These are phyloP conservation scores for Hydropsyche betteni DNA, from an alignment of 2,888 invertebrate genomes.

Conservation along the genomic window DNA sequence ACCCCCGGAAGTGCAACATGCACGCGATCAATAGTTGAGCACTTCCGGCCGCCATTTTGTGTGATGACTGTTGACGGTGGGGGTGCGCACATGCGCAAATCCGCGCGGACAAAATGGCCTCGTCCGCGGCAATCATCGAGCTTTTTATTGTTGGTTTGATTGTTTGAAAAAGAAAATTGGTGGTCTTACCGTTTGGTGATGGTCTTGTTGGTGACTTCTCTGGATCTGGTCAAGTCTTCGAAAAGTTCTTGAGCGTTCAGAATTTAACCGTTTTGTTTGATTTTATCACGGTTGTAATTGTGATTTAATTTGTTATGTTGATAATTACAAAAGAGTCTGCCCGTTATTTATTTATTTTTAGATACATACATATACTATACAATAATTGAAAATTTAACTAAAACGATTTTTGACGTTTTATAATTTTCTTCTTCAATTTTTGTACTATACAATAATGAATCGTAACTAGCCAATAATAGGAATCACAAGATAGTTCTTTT, in stretches of 20 bases:
- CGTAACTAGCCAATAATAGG: slow-evolving; percentile 39
- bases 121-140: neutral
- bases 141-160: neutral
- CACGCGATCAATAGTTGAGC: slow-evolving; percentile 64
- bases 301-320: slow-evolving; percentile 2
- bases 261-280: slow-evolving; percentile 38
- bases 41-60: slow-evolving; percentile 60
- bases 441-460: slow-evolving; percentile 41
- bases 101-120: slow-evolving; percentile 26
- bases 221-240: neutral
- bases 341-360: slow-evolving; percentile 32
- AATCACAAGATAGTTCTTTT: slow-evolving; percentile 28
- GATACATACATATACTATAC: slow-evolving; percentile 38
- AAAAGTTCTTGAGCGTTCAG: slow-evolving; percentile 24
- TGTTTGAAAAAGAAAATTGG: too few relatives aligned
- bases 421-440: slow-evolving; percentile 31
- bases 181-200: too few relatives aligned
- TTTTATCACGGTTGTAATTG: slow-evolving; percentile 12
- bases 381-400: slow-evolving; percentile 40
- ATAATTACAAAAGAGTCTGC: slow-evolving; percentile 36
- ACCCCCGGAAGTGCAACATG: slow-evolving; percentile 59
- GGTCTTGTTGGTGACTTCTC: too few relatives aligned
- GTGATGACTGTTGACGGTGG: slow-evolving; percentile 55
- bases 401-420: slow-evolving; percentile 17
- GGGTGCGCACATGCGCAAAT: slow-evolving; percentile 58